Conservation (phyloP, 53 echinoderm and acorn worm species). For the Patiria pectinifera region DNA sequence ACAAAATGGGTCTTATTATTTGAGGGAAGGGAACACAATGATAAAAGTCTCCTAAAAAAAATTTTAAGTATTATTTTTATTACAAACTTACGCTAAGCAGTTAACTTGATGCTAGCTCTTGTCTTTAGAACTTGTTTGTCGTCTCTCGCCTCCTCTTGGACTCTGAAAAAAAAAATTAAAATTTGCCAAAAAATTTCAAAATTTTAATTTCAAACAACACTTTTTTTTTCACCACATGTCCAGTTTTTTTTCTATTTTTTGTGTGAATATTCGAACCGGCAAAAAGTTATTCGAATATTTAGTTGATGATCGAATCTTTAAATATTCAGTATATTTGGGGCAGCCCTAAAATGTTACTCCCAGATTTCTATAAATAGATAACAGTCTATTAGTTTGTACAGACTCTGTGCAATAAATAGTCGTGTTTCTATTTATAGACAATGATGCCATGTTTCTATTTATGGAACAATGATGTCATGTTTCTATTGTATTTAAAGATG, state of each 20-base stretch:
- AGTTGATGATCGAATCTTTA: too few species aligned
- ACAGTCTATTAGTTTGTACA: not conserved
- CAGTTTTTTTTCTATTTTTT: not conserved
- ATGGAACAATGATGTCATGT: conserved; percentile 26
- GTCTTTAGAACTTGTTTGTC: conserved; percentile 57
- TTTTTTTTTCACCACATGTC: too few species aligned
- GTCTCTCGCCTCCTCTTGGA: conserved; percentile 44
- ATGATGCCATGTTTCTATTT: not conserved
- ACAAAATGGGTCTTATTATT: not conserved
- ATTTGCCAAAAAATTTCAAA: not conserved
- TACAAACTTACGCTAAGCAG: conserved; percentile 30
- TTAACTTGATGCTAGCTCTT: conserved; percentile 61
- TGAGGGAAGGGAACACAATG: not conserved
- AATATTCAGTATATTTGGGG: too few species aligned
- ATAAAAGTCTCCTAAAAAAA: not conserved
- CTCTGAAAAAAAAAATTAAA: conserved; percentile 19
- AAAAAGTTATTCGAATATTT: too few species aligned
- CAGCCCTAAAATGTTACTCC: not conserved
- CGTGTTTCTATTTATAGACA: not conserved
- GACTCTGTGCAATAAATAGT: not conserved
- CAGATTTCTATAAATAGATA: not conserved
- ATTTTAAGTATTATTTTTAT: not conserved
- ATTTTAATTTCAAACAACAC: not conserved
- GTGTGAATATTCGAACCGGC: not conserved
- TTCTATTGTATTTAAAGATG: not conserved